Evolutionary conservation across 2,113 vertebrate species (phyloP).

Genomic region (Gobiocypris rarus): DNA sequence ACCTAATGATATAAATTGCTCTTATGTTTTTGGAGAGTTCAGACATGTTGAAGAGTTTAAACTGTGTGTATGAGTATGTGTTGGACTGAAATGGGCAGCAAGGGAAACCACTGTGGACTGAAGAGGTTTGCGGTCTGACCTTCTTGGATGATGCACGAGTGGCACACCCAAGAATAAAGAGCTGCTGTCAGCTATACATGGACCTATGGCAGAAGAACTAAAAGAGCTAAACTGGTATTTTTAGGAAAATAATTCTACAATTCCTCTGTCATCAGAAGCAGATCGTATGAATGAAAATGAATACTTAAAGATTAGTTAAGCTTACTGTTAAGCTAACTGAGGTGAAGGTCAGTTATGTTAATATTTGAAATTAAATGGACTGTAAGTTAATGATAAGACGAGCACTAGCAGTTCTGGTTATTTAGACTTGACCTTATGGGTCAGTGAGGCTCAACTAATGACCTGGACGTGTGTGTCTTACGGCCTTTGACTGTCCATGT

Average conservation of each 20-base stretch:
- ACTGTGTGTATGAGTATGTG: background rate
- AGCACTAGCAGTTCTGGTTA: background rate
- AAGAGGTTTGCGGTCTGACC: background rate
- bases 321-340: background rate
- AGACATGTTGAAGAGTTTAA: background rate
- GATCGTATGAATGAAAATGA: too few species aligned
- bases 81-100: background rate
- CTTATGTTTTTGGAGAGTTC: background rate
- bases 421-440: background rate
- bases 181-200: background rate
- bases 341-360: background rate
- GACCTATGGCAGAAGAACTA: background rate
- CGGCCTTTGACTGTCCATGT: background rate
- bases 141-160: background rate
- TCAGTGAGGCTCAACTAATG: background rate
- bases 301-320: background rate
- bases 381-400: background rate
- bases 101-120: background rate
- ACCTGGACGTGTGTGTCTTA: background rate
- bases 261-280: background rate
- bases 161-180: slow-evolving; percentile 5
- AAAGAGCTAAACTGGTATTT: background rate
- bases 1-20: background rate
- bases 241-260: background rate
- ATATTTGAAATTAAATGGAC: too few species aligned